phyloP scores from a whole-genome alignment of 2,797 vertebrate genomes.

The Linurgus olivaceus region DNA sequence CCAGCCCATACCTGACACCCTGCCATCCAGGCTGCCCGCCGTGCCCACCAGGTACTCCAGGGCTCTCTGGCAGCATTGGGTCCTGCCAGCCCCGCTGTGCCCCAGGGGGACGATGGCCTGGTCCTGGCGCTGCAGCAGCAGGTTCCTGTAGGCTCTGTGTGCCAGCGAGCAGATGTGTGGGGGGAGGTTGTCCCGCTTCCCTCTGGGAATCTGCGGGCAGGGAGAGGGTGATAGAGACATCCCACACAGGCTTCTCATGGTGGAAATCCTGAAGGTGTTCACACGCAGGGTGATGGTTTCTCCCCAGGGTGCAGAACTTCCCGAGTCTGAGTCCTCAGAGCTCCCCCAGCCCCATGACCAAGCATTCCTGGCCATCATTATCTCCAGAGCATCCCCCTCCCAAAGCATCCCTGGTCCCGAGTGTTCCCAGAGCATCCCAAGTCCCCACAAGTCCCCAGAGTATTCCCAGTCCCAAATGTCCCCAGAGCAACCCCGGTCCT shows the following conservation, averaged over 20 bases:
- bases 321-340: rapidly evolving
- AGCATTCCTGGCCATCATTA: neutral
- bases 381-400: neutral
- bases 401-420: neutral
- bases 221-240: neutral
- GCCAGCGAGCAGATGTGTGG: slow-evolving; percentile 81
- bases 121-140: slow-evolving; percentile 83
- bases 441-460: too few species aligned
- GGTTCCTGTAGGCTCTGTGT: slow-evolving; percentile 81
- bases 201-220: slow-evolving; percentile 23
- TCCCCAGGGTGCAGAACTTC: neutral
- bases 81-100: slow-evolving; percentile 87
- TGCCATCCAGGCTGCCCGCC: slow-evolving; percentile 70
- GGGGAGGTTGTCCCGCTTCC: slow-evolving; percentile 63
- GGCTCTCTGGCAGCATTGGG: slow-evolving; percentile 78
- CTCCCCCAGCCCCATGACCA: neutral
- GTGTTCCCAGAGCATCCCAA: neutral
- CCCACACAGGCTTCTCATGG: neutral
- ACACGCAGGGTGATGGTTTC: rapidly evolving
- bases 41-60: slow-evolving; percentile 81
- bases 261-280: neutral
- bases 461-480: rapidly evolving
- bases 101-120: slow-evolving; percentile 88
- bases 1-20: neutral
- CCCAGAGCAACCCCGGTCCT: too few species aligned